A percentile compares a stretch with the other conserved stretches of the same genome.
These are phyloP conservation scores for Hyla sarda DNA, from an alignment of 2,113 vertebrate species.

Conservation along the genomic window DNA sequence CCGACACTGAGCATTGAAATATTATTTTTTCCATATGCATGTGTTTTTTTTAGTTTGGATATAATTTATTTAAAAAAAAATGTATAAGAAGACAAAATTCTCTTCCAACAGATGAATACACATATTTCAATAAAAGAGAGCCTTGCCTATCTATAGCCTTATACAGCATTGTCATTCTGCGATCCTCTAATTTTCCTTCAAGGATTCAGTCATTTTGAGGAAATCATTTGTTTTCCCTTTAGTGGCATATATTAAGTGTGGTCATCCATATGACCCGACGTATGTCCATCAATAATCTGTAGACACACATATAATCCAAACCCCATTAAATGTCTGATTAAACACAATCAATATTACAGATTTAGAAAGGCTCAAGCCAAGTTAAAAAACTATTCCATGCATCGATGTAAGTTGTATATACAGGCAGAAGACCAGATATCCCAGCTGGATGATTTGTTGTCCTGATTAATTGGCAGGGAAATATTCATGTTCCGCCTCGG, in stretches of 20 bases:
- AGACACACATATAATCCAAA: slow-evolving; percentile 45
- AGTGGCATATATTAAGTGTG: slow-evolving; percentile 13
- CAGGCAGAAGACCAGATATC: slow-evolving; percentile 45
- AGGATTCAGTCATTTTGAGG: background rate
- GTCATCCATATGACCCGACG: slow-evolving; percentile 18
- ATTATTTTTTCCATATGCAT: background rate
- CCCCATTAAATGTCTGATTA: slow-evolving; percentile 37
- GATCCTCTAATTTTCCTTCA: background rate
- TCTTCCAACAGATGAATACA: background rate
- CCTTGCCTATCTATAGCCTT: background rate
- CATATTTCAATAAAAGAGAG: background rate
- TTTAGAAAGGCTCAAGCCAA: slow-evolving; percentile 21
- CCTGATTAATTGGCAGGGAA: slow-evolving; percentile 50
- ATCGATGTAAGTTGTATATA: slow-evolving; percentile 43
- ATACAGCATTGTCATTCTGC: background rate
- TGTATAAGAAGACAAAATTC: background rate
- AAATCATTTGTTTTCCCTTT: background rate
- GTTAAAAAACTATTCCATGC: slow-evolving; percentile 50
- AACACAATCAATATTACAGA: slow-evolving; percentile 48
- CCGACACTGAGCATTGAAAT: background rate
- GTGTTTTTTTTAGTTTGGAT: background rate
- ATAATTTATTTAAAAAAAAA: background rate
- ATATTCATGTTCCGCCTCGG: slow-evolving; percentile 17
- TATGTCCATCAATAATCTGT: slow-evolving; percentile 10
- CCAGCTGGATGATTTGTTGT: slow-evolving; percentile 31